Evolutionary conservation across 2,113 vertebrate genomes (phyloP).

Genomic region (Chaenogobius annularis): DNA sequence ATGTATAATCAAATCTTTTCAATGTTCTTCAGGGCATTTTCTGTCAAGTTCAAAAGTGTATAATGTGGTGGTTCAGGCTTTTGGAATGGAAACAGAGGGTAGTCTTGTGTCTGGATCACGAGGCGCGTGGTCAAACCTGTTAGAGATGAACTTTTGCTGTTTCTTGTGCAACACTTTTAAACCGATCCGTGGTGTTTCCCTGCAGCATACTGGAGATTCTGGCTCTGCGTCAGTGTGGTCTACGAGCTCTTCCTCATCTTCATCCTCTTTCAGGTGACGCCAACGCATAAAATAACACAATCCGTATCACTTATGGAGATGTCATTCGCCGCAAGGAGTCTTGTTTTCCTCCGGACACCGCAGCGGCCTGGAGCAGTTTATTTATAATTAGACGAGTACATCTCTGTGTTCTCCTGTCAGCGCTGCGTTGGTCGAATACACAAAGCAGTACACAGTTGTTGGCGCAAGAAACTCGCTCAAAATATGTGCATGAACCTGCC

Average conservation of each 20-base stretch:
- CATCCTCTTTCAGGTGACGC: slow-evolving; percentile 94
- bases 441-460: too few species aligned
- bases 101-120: neutral
- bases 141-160: neutral
- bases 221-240: slow-evolving; percentile 96
- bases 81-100: neutral
- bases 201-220: slow-evolving; percentile 96
- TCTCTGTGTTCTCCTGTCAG: too few species aligned
- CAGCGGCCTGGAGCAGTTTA: too few species aligned
- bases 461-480: too few species aligned
- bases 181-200: slow-evolving; percentile 3
- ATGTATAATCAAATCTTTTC: too few species aligned
- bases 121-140: neutral
- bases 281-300: neutral
- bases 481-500: too few species aligned
- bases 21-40: too few species aligned
- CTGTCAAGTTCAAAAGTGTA: neutral
- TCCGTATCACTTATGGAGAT: neutral
- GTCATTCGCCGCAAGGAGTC: too few species aligned
- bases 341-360: too few species aligned
- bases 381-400: too few species aligned
- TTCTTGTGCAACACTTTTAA: neutral
- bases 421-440: too few species aligned
- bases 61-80: neutral
- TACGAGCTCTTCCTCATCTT: slow-evolving; percentile 99